Evolutionary conservation across 2,113 vertebrate genomes (phyloP).

Genomic region (Poeciliopsis retropinna): DNA sequence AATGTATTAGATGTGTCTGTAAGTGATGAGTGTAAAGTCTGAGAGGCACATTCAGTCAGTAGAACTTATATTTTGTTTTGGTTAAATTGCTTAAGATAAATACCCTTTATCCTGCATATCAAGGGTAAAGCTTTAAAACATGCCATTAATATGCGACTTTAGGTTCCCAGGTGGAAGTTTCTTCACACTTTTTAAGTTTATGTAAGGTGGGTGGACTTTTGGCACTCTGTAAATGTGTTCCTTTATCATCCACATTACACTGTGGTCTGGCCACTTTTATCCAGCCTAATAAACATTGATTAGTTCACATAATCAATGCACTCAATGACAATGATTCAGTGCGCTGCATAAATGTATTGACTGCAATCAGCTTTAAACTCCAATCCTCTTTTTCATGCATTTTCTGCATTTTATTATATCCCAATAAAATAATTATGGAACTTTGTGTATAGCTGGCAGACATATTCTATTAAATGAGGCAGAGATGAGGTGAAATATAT

Average conservation of each 20-base stretch:
- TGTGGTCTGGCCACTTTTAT: constrained; percentile 55
- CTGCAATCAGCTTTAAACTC: constrained; percentile 60
- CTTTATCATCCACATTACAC: constrained; percentile 67
- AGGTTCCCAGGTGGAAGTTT: constrained; percentile 1
- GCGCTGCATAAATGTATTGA: constrained; percentile 75
- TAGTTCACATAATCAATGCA: constrained; percentile 75
- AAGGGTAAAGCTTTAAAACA: neutral
- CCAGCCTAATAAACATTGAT: constrained; percentile 74
- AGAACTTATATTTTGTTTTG: neutral
- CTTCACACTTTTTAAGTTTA: constrained; percentile 9
- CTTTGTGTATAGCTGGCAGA: constrained; percentile 46
- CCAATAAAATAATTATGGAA: constrained; percentile 47
- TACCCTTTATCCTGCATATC: neutral
- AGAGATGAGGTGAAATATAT: constrained; percentile 47
- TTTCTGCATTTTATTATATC: constrained; percentile 64
- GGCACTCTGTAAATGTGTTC: constrained; percentile 62
- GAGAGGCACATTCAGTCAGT: neutral
- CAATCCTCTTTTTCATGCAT: constrained; percentile 55
- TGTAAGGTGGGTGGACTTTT: constrained; percentile 43
- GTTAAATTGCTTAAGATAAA: neutral
- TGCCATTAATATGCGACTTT: neutral
- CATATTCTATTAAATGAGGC: constrained; percentile 59
- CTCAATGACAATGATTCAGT: constrained; percentile 81
- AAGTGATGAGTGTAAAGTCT: no score
- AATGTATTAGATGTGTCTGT: no score